These are phyloP conservation scores for Gobionotothen gibberifrons DNA, from an alignment of 2,797 vertebrate genomes.

Conservation along the genomic window DNA sequence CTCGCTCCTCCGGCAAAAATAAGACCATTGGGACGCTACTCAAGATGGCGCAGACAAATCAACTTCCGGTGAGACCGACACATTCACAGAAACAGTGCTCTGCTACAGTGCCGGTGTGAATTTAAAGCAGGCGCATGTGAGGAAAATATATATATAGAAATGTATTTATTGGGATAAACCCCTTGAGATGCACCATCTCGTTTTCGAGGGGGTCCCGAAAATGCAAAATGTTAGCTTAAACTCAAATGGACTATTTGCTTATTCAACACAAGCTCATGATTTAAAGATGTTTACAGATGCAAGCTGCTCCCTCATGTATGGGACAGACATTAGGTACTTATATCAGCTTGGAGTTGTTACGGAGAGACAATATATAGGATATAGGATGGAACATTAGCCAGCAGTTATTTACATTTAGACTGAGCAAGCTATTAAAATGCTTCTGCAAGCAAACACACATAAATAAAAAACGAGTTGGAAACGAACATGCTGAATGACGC, in stretches of 20 bases:
- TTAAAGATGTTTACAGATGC: slow-evolving; percentile 60
- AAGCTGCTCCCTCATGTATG: slow-evolving; percentile 33
- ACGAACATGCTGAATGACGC: slow-evolving; percentile 4
- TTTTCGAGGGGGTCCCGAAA: no score
- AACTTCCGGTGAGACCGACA: no score
- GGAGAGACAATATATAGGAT: slow-evolving; percentile 4
- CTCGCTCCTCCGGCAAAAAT: no score
- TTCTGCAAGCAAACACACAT: slow-evolving; percentile 15
- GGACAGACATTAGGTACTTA: slow-evolving; percentile 42
- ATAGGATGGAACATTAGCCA: slow-evolving; percentile 35
- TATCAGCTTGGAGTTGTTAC: slow-evolving; percentile 33
- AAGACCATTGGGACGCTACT: no score
- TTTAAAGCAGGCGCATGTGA: slow-evolving; percentile 22
- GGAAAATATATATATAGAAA: no score
- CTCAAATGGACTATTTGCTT: slow-evolving; percentile 41
- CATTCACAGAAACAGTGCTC: not conserved
- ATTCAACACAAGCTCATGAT: slow-evolving; percentile 54
- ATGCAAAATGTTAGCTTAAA: slow-evolving; percentile 37
- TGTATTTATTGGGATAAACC: no score
- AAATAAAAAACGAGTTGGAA: not conserved
- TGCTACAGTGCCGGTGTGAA: not conserved
- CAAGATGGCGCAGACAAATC: no score
- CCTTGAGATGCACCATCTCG: no score
- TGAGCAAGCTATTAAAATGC: slow-evolving; percentile 38
- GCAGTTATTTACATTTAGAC: slow-evolving; percentile 49